These are phyloP conservation scores for Biston stratarius DNA, from an alignment of 2,888 invertebrate genomes.

Conservation along the genomic window DNA sequence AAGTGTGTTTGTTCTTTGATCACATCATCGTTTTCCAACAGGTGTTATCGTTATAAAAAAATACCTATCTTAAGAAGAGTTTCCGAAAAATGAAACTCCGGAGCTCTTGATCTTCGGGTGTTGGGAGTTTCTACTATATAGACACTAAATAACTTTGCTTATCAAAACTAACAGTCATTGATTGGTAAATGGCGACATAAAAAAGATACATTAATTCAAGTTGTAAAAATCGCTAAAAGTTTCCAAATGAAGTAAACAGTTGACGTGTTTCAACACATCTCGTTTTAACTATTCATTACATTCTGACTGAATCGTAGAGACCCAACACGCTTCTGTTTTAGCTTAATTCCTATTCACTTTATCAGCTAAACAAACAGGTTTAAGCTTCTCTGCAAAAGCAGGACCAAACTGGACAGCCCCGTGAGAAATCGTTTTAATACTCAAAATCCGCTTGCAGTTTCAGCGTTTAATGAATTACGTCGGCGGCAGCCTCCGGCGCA, in stretches of 20 bases:
- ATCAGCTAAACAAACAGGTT: constrained; percentile 69
- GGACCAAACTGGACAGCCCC: constrained; percentile 77
- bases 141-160: too few species aligned
- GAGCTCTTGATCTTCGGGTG: too few species aligned
- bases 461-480: constrained; percentile 87
- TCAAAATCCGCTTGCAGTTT: constrained; percentile 86
- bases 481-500: constrained; percentile 87
- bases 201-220: not conserved
- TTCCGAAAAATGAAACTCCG: not conserved
- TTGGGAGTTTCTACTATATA: too few species aligned
- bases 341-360: constrained; percentile 74
- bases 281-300: constrained; percentile 54
- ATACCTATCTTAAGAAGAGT: not conserved
- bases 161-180: too few species aligned
- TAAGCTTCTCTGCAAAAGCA: constrained; percentile 69
- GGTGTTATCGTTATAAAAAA: not conserved
- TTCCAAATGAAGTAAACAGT: constrained; percentile 44
- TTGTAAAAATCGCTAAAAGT: constrained; percentile 12
- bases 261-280: constrained; percentile 50
- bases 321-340: constrained; percentile 57
- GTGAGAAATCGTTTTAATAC: constrained; percentile 86
- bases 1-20: too few species aligned
- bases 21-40: too few species aligned
- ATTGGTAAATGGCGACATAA: too few species aligned
- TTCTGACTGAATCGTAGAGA: constrained; percentile 46